Evolutionary conservation across 64 coral and sea anemone genomes (phyloP).

Genomic region (Dendronephthya gigantea): DNA sequence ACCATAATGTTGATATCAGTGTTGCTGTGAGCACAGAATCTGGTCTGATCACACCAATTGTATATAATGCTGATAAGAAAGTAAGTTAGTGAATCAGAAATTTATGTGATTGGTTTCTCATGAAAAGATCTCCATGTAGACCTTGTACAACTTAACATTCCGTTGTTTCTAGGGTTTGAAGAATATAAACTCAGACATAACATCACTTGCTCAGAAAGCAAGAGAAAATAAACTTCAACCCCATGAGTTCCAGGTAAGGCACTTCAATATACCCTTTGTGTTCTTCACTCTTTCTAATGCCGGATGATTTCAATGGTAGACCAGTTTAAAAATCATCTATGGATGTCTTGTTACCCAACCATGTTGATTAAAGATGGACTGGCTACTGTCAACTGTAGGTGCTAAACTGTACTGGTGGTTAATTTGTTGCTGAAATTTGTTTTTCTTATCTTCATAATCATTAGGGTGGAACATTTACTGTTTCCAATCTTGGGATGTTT

Average conservation of each 20-base stretch:
- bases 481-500: constrained; percentile 93
- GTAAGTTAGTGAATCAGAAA: constrained; percentile 1
- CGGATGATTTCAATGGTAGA: too few species aligned
- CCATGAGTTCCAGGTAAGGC: constrained; percentile 84
- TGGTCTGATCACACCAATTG: constrained; percentile 92
- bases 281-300: too few species aligned
- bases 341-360: too few species aligned
- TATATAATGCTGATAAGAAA: constrained; percentile 96
- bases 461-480: constrained; percentile 81
- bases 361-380: too few species aligned
- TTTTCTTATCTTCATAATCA: background rate
- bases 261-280: too few species aligned
- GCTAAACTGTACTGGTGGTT: too few species aligned
- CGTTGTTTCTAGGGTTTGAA: constrained; percentile 51
- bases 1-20: constrained; percentile 84
- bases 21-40: constrained; percentile 74
- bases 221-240: constrained; percentile 77
- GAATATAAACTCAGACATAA: constrained; percentile 57
- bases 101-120: too few species aligned
- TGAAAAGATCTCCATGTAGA: too few species aligned
- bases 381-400: too few species aligned
- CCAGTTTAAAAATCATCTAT: too few species aligned
- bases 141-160: background rate
- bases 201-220: constrained; percentile 63
- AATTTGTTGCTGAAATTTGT: too few species aligned